Conservation (phyloP, 2,113 vertebrate species). For the Chascanopsetta lugubris region DNA sequence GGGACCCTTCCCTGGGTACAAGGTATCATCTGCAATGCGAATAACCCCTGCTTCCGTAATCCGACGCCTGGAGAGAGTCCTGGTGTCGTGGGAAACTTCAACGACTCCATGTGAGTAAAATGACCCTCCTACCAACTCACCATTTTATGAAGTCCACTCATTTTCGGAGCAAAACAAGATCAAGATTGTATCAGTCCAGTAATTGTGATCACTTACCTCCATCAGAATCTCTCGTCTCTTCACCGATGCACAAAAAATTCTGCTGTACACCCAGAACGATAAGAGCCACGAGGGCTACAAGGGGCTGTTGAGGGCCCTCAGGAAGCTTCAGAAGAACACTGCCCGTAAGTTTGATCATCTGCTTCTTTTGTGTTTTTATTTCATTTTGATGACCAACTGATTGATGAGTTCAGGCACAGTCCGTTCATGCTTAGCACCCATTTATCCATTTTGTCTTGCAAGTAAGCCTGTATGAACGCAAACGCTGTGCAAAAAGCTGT, state of each 20-base stretch:
- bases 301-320: slow-evolving; percentile 80
- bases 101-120: slow-evolving; percentile 92
- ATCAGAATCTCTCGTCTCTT: slow-evolving; percentile 81
- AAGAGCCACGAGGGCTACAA: slow-evolving; percentile 84
- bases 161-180: not conserved
- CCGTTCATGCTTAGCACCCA: not conserved
- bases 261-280: slow-evolving; percentile 92
- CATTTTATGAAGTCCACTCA: not conserved
- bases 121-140: not conserved
- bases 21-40: slow-evolving; percentile 98
- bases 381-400: not conserved
- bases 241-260: slow-evolving; percentile 89
- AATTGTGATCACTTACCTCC: not conserved
- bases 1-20: slow-evolving; percentile 97
- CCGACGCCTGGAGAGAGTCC: slow-evolving; percentile 95
- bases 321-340: slow-evolving; percentile 83
- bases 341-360: slow-evolving; percentile 79
- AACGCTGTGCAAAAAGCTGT: not conserved
- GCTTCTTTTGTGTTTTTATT: not conserved
- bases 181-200: not conserved
- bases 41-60: slow-evolving; percentile 97
- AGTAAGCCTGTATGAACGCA: not conserved
- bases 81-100: slow-evolving; percentile 94
- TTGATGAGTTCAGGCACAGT: slow-evolving; percentile 4
- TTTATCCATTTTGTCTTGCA: not conserved